Base-by-base conservation (phyloP, 2,113 vertebrate genomes). In the Corynorhinus townsendii region DNA sequence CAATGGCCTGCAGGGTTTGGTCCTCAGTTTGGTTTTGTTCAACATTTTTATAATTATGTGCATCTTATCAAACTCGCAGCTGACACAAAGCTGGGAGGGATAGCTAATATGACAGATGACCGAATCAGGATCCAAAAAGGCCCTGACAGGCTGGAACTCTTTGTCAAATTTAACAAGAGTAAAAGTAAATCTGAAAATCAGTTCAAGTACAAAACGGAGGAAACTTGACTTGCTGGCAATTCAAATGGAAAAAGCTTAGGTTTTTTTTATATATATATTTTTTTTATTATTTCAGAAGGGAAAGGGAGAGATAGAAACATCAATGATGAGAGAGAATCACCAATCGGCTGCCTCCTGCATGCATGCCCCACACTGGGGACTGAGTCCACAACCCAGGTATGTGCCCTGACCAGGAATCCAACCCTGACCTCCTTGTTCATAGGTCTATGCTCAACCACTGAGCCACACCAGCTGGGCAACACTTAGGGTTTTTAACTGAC, bases 141-240 rank as follows among this genome's bases (percentile, higher is more conserved):
- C 90, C 87, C 85, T 38, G 43, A 89, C 30, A 91, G 72, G 35
- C 52, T 92, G 45, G 68, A 95, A 91, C 35, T 82, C 38, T 73
- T 35, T 26, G 56, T 90, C 7, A 91, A 87, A 96, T 88, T 88
- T 85, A 96, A 95, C 95, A 93, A 93, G 30, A 9, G 64, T 71
- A 93, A 93, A 88, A 49, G 8, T 84, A 88, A 93, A 54, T 86
- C 35, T 89, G n/a, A 93, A 81, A 91, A 89, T 40, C 54, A 86
- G 59, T 45, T 56, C 7, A 80, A 79, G 26, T 79, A 69, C 40
- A 87, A 91, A 69, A 71, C 9, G 24, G 59, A 20, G 75, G 54
- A 76, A 33, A 5, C 24, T 3, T 52, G 43, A 77, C 24, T 33
- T 85, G 52, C 79, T 30, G 6, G 45, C 54, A 89, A 86, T 80